Percentiles rank a stretch among this genome's conserved stretches.
Evolutionary conservation across 64 coral and sea anemone species (phyloP).

Genomic region (Stichodactyla helianthus): DNA sequence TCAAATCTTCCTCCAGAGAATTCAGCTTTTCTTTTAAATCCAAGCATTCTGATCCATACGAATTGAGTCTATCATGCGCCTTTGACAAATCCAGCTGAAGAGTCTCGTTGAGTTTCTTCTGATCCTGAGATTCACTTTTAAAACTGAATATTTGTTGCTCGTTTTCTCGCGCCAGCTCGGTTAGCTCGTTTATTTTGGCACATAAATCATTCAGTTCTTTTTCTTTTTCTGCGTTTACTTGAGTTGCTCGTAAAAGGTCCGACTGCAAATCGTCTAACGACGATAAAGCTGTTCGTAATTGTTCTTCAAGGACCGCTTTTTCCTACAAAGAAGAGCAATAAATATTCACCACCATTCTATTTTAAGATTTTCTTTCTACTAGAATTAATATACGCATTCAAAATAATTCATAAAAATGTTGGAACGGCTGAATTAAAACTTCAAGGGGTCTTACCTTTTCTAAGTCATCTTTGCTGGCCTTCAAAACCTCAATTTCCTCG

Average conservation of each 20-base stretch:
- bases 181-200: not conserved
- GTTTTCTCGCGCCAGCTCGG: not conserved
- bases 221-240: not conserved
- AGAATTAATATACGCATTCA: too few species aligned
- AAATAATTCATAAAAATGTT: too few species aligned
- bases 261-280: not conserved
- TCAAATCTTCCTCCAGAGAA: slow-evolving; percentile 46
- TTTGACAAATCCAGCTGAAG: not conserved
- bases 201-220: not conserved
- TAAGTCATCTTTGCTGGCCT: not conserved
- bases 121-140: not conserved
- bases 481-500: not conserved
- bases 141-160: not conserved
- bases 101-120: not conserved
- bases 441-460: not conserved
- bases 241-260: not conserved
- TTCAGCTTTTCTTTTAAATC: not conserved
- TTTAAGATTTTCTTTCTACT: too few species aligned
- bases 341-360: too few species aligned
- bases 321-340: not conserved
- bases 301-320: not conserved
- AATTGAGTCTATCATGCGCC: not conserved
- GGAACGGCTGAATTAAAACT: too few species aligned
- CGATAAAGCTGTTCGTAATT: not conserved
- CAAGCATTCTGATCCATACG: not conserved